Conservation (phyloP, 2,797 vertebrate genomes). For the Pterois miles region DNA sequence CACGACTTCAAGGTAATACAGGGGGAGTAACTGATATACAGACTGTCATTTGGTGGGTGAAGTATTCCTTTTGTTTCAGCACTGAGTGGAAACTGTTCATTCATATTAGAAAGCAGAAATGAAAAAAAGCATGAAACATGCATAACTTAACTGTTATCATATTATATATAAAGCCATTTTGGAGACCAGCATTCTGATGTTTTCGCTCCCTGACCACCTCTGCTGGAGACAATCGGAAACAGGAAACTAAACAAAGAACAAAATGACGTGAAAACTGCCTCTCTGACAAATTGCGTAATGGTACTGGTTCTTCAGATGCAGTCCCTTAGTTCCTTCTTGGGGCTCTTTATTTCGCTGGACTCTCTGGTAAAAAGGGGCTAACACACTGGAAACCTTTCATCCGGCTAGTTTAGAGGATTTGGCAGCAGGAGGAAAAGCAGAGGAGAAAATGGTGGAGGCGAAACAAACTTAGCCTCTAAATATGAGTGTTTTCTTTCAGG, state of each 20-base stretch:
- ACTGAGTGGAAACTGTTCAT: neutral
- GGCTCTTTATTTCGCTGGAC: neutral
- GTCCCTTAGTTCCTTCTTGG: neutral
- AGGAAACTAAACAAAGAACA: neutral
- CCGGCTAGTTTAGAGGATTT: conserved; percentile 10
- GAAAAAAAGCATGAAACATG: neutral
- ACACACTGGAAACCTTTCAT: conserved; percentile 6
- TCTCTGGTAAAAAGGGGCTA: neutral
- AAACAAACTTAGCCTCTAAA: conserved; percentile 13
- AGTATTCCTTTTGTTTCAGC: neutral
- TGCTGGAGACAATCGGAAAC: neutral
- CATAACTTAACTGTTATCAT: neutral
- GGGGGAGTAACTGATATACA: too few relatives aligned
- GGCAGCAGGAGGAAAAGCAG: neutral
- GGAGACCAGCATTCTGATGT: neutral
- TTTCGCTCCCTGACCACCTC: neutral
- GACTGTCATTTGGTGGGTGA: too few relatives aligned
- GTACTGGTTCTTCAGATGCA: neutral
- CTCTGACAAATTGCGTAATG: neutral
- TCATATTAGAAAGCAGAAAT: neutral
- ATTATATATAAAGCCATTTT: too few relatives aligned
- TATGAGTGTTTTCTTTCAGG: conserved; percentile 9
- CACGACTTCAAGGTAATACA: too few relatives aligned
- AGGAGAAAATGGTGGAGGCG: neutral
- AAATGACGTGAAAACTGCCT: neutral